Base-by-base conservation (phyloP, 2,888 invertebrate genomes). In the Bibio marci region DNA sequence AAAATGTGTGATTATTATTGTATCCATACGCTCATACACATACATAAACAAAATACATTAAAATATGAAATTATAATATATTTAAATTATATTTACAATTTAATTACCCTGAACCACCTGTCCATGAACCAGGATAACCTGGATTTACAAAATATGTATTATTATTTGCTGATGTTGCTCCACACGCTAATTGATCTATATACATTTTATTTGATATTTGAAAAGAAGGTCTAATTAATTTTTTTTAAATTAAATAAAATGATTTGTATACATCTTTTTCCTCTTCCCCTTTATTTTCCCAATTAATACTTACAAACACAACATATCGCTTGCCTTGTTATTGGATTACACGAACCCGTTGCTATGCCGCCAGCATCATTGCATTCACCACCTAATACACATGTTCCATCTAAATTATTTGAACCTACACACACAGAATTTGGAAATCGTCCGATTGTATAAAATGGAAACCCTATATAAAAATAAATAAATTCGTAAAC, bases 101-200 rank as follows among this genome's bases (percentile, higher is more conserved):
- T 32, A 35, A 22, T 38, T 43, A 49, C 48, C 54, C 48, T 25
- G 70, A 67, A 1, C 78, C 79, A 1, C 78, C 80, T 2, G 70
- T 59, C 51, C 73, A 78, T 0, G 78, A 69, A 1, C 70, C 66
- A 0, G 86, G 86, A 59, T 78, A 86, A 3, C 71, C 73, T 0
- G 76, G 76, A 53, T 81, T 88, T 11, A 73, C 72, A 57, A 87
- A 88, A 54, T 87, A 86, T 0, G 87, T 86, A 51, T 83, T 83
- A 56, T 88, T 87, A 37, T 74, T 70, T 36, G 70, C 69, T 0
- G 80, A 76, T 1, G 72, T 69, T 1, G 66, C 59, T 3, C 83
- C 82, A 49, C 88, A 88, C 0, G 75, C 65, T 48, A 72, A 69
- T 48, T 77, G 71, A 52, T 80, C 87, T 87, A 53, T 4, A 41